Evolutionary conservation across 1,140 invertebrate genomes (phyloP).

Genomic region (Centruroides sculpturatus): DNA sequence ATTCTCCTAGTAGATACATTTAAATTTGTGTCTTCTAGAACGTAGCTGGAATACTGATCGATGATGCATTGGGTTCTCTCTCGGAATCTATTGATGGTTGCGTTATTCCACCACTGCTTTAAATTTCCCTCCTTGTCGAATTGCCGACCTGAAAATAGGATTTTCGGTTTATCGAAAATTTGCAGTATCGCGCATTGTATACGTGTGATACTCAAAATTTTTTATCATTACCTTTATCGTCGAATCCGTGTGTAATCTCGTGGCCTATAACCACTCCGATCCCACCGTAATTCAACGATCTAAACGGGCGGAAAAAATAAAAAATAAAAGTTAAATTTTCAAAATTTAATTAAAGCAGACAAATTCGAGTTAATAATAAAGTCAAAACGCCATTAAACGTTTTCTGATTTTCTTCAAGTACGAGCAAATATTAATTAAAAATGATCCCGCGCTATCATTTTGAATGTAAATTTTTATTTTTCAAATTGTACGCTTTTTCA

Average conservation of each 20-base stretch:
- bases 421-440: no score
- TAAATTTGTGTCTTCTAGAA: slow-evolving; percentile 15
- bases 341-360: no score
- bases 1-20: slow-evolving; percentile 5
- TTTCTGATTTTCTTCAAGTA: no score
- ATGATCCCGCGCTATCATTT: no score
- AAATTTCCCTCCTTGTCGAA: slow-evolving; percentile 97
- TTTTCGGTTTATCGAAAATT: no score
- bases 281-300: slow-evolving; percentile 42
- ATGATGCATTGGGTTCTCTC: slow-evolving; percentile 85
- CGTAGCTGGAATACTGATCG: slow-evolving; percentile 81
- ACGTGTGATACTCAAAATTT: no score
- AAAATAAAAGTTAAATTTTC: no score
- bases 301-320: not conserved
- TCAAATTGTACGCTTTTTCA: no score
- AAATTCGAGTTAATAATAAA: no score
- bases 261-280: slow-evolving; percentile 46
- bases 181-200: no score
- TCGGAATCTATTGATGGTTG: slow-evolving; percentile 76
- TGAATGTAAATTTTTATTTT: no score
- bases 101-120: slow-evolving; percentile 95
- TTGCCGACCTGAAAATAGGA: slow-evolving; percentile 49
- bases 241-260: slow-evolving; percentile 41
- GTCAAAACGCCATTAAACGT: no score
- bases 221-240: slow-evolving; percentile 37